Conservation (phyloP, 2,888 invertebrate genomes). For the Sinotaia quadrata region DNA sequence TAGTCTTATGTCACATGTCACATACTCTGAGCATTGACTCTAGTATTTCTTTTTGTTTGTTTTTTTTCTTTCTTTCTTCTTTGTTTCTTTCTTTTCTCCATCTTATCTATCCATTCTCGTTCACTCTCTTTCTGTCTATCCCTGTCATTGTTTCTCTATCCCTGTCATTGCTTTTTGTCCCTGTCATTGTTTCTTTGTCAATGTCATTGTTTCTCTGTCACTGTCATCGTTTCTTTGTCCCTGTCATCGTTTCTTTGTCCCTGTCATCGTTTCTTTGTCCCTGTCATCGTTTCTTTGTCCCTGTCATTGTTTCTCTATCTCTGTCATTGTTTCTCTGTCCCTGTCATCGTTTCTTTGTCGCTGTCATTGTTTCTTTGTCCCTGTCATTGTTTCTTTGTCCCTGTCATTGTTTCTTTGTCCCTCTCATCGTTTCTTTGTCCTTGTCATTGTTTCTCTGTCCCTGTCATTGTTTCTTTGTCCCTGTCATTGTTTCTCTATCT, state of each 20-base stretch:
- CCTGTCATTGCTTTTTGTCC: too few relatives aligned
- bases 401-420: background rate
- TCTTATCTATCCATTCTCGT: background rate
- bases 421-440: background rate
- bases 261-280: background rate
- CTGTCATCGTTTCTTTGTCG: background rate
- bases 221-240: background rate
- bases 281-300: background rate
- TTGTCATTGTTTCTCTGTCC: background rate
- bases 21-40: too few relatives aligned
- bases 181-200: slow-evolving; percentile 5
- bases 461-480: background rate
- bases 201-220: background rate
- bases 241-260: background rate
- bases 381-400: background rate
- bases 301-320: slow-evolving; percentile 6
- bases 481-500: background rate
- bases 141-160: background rate
- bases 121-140: slow-evolving; percentile 1
- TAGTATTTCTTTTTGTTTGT: too few relatives aligned
- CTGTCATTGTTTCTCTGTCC: background rate
- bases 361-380: background rate
- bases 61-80: too few relatives aligned
- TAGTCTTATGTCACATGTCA: too few relatives aligned
- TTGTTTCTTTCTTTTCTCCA: background rate